Conservation (phyloP, 2,797 vertebrate genomes). For the Sylvilagus floridanus region DNA sequence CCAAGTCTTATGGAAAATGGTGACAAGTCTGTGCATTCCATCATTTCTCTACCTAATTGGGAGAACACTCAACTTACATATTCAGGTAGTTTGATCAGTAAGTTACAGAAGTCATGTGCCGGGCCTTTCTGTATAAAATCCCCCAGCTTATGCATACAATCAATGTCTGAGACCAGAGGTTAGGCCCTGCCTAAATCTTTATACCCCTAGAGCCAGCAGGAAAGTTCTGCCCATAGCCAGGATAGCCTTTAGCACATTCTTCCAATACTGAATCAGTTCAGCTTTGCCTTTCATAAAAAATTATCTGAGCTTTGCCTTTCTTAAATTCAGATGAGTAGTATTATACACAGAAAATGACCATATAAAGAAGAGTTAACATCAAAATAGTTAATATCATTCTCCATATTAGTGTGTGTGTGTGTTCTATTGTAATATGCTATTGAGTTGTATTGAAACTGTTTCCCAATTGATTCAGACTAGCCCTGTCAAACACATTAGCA, state of each 20-base stretch:
- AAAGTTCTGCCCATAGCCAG: conserved; percentile 28
- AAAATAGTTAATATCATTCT: background rate
- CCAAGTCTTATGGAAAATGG: background rate
- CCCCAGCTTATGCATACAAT: background rate
- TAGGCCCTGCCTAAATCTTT: background rate
- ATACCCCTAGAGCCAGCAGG: background rate
- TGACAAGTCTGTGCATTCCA: background rate
- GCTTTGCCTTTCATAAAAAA: conserved; percentile 21
- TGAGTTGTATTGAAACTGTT: background rate
- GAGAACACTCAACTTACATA: background rate
- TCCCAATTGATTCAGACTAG: background rate
- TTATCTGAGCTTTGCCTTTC: background rate
- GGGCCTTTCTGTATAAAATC: background rate
- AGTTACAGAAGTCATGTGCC: background rate
- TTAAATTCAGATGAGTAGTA: background rate
- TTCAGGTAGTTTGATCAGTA: conserved; percentile 10
- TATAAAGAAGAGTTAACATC: conserved; percentile 6
- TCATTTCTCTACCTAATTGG: background rate
- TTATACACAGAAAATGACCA: background rate
- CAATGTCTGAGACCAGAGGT: background rate
- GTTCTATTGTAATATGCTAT: background rate
- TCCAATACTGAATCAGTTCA: conserved; percentile 44
- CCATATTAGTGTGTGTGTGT: background rate
- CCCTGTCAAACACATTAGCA: background rate
- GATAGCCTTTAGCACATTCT: conserved; percentile 14